Conservation (phyloP, 2,113 vertebrate genomes). For the Struthidea cinerea region DNA sequence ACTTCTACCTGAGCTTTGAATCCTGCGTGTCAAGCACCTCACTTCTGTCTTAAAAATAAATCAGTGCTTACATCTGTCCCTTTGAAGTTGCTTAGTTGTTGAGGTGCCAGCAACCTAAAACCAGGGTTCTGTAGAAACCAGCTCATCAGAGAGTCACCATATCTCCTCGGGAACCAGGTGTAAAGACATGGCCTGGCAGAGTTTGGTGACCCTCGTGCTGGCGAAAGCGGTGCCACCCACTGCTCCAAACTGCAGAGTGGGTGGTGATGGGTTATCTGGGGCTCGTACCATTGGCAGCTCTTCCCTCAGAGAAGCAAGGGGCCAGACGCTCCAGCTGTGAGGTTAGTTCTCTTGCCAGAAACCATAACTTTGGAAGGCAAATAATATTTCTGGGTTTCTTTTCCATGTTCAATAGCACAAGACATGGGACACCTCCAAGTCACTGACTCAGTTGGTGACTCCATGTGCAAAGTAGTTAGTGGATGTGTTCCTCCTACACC, state of each 20-base stretch:
- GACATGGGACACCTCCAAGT: background rate
- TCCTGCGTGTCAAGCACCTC: background rate
- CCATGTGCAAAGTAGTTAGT: background rate
- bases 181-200: rapidly evolving
- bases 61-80: background rate
- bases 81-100: background rate
- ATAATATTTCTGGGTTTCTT: background rate
- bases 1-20: background rate
- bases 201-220: background rate
- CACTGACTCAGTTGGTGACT: background rate
- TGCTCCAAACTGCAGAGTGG: background rate
- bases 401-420: background rate
- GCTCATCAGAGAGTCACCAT: background rate
- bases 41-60: background rate
- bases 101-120: background rate
- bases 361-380: background rate
- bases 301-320: background rate
- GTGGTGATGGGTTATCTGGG: background rate
- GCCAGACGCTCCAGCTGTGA: background rate
- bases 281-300: background rate
- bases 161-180: background rate
- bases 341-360: background rate
- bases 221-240: rapidly evolving
- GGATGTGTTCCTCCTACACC: background rate
- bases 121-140: background rate